Percentiles rank a stretch among this genome's conserved stretches.
These are phyloP conservation scores for Urophycis tenuis DNA, from an alignment of 2,797 vertebrate species.

Conservation along the genomic window DNA sequence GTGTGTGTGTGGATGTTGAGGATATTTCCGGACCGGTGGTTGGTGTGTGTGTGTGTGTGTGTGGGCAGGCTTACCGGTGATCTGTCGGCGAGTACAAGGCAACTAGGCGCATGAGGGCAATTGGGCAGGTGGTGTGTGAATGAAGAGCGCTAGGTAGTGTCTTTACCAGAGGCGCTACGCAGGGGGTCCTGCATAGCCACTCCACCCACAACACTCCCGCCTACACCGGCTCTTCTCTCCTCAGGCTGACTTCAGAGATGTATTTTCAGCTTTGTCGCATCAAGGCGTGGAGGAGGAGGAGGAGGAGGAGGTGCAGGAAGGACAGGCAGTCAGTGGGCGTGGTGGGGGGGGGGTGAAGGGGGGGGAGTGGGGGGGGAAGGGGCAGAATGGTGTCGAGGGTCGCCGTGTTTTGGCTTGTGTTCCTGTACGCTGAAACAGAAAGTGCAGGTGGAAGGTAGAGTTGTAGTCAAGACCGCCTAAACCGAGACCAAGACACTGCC, in stretches of 20 bases:
- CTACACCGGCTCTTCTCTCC: neutral
- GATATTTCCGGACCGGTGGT: neutral
- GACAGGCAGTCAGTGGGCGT: too few relatives aligned
- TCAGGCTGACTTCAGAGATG: constrained; percentile 22
- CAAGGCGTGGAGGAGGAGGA: neutral
- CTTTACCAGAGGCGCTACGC: neutral
- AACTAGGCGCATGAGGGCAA: too few relatives aligned
- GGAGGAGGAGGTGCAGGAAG: neutral
- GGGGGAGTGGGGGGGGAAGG: too few relatives aligned
- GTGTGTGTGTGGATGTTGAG: neutral
- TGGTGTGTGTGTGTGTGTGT: neutral
- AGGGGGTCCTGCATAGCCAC: neutral
- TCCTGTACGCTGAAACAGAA: neutral
- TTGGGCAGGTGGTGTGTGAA: too few relatives aligned
- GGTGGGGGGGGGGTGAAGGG: too few relatives aligned
- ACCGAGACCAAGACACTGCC: too few relatives aligned
- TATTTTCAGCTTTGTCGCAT: constrained; percentile 39
- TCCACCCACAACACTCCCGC: too few relatives aligned
- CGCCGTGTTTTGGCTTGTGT: neutral
- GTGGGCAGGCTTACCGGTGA: neutral
- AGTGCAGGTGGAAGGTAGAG: neutral
- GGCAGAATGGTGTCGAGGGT: too few relatives aligned
- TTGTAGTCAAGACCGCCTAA: too few relatives aligned
- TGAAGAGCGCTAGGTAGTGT: neutral
- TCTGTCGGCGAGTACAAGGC: neutral